A percentile compares a stretch with the other conserved stretches of the same genome.
Evolutionary conservation across 1,140 invertebrate genomes (phyloP).

Genomic region (Drosophila biarmipes): DNA sequence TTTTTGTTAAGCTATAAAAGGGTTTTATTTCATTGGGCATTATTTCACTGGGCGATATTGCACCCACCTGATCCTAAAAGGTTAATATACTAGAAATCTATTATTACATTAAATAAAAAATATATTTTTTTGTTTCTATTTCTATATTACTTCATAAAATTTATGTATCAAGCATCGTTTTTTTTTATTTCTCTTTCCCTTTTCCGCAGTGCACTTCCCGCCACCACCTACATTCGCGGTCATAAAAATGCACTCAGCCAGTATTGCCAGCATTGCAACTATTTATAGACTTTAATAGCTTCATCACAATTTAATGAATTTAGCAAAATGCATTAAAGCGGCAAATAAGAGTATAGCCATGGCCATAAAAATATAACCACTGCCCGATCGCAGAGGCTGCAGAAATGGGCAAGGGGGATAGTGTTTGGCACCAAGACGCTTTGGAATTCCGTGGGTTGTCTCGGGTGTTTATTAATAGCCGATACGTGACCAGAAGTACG

Average conservation of each 20-base stretch:
- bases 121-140: background rate
- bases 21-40: no score
- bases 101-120: no score
- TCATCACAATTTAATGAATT: constrained; percentile 3
- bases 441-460: constrained; percentile 43
- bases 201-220: background rate
- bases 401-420: background rate
- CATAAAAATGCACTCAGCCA: constrained; percentile 24
- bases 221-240: background rate
- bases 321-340: constrained; percentile 8
- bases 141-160: background rate
- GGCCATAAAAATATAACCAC: constrained; percentile 32
- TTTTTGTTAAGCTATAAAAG: no score
- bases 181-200: no score
- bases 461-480: constrained; percentile 41
- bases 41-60: no score
- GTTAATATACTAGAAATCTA: no score
- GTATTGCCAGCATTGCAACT: constrained; percentile 9
- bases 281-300: constrained; percentile 18
- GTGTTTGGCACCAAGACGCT: constrained; percentile 11
- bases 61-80: no score
- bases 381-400: constrained; percentile 15
- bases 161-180: background rate
- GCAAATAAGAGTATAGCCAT: constrained; percentile 20
- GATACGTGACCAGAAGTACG: constrained; percentile 42